Percentiles rank a stretch among this genome's conserved stretches.
Evolutionary conservation across 1,140 invertebrate genomes (phyloP).

Genomic region (Lepidostoma basale): DNA sequence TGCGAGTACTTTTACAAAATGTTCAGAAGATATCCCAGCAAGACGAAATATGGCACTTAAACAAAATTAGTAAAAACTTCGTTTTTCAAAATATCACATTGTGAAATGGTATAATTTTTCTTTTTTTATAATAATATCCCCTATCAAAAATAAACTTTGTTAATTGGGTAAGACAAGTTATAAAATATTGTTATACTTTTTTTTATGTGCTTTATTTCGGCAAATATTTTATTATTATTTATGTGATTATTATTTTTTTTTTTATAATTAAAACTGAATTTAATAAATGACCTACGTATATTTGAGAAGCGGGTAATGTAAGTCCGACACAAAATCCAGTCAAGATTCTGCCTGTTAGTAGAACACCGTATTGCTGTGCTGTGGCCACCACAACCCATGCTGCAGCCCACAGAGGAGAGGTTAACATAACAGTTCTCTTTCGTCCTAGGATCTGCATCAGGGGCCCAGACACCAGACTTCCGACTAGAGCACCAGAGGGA

Average conservation of each 20-base stretch:
- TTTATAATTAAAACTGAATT: neutral
- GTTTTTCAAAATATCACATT: no score
- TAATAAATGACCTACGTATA: slow-evolving; percentile 62
- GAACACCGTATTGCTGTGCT: slow-evolving; percentile 49
- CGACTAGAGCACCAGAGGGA: slow-evolving; percentile 60
- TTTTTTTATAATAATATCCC: no score
- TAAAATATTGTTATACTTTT: neutral
- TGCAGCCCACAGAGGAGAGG: slow-evolving; percentile 60
- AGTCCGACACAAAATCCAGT: slow-evolving; percentile 68
- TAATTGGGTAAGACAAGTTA: no score
- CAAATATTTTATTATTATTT: no score
- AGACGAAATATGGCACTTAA: no score
- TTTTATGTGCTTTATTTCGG: neutral
- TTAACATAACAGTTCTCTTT: slow-evolving; percentile 54
- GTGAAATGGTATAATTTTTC: no score
- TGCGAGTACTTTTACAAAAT: no score
- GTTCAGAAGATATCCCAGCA: no score
- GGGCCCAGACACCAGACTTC: slow-evolving; percentile 58
- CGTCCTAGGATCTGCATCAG: slow-evolving; percentile 60
- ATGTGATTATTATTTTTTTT: no score
- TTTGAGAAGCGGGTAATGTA: slow-evolving; percentile 64
- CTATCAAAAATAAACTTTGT: no score
- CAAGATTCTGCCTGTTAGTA: slow-evolving; percentile 63
- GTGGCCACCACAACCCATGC: slow-evolving; percentile 63
- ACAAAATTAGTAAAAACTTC: no score